Conservation (phyloP, 37 sponge, comb jelly and placozoan species). For the Haliclona indistincta region DNA sequence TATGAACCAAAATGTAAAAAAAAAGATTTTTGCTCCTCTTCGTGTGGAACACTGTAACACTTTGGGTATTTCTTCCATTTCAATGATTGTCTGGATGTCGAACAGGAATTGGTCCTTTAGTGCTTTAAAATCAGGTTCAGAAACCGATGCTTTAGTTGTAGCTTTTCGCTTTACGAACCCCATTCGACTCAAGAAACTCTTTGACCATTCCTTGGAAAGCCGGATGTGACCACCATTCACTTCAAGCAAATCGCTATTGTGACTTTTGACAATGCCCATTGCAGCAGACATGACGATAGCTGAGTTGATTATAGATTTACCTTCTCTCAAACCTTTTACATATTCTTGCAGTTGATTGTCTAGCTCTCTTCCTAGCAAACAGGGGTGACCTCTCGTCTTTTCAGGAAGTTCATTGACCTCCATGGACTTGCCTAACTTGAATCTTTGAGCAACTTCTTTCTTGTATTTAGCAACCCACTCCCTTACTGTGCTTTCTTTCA, state of each 20-base stretch:
- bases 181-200: constrained; percentile 18
- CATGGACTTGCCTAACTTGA: neutral
- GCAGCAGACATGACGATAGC: constrained; percentile 26
- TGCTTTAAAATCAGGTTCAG: no score
- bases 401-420: neutral
- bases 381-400: constrained; percentile 16
- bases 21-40: no score
- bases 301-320: constrained; percentile 12
- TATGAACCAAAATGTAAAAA: no score
- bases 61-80: no score
- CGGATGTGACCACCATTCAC: constrained; percentile 13
- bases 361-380: constrained; percentile 9
- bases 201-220: neutral
- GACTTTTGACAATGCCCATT: constrained; percentile 24
- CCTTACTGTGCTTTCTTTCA: constrained; percentile 18
- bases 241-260: constrained; percentile 17
- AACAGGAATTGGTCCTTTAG: no score
- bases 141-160: no score
- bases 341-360: constrained; percentile 24
- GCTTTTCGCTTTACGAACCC: constrained; percentile 30
- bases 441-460: constrained; percentile 11
- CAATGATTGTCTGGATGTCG: no score
- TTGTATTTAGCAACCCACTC: neutral
- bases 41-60: no score
- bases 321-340: constrained; percentile 7